Percentiles rank a stretch among this genome's conserved stretches.
Conservation (phyloP, 2,797 vertebrate genomes). For the Aythya fuligula region DNA sequence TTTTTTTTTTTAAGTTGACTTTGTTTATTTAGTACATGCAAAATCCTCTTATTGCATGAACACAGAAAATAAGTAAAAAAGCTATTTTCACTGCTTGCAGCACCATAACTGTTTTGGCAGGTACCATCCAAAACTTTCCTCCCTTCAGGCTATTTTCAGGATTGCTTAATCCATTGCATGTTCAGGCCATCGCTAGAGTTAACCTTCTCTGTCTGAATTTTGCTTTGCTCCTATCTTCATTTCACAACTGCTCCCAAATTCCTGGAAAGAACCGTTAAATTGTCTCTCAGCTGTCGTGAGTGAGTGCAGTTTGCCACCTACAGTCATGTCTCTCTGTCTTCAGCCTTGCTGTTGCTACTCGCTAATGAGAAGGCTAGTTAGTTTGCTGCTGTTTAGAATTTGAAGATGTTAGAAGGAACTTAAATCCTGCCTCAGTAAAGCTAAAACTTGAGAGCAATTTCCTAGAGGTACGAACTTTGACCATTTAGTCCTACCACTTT, state of each 20-base stretch:
- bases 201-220: neutral
- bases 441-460: neutral
- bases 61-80: neutral
- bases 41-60: neutral
- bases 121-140: neutral
- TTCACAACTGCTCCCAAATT: neutral
- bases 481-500: rapidly evolving
- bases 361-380: neutral
- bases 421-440: neutral
- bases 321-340: neutral
- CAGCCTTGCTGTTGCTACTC: neutral
- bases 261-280: neutral
- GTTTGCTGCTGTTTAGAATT: neutral
- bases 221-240: neutral
- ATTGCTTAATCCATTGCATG: neutral
- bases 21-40: neutral
- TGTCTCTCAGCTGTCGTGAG: neutral
- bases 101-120: neutral
- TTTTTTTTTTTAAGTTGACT: neutral
- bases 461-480: neutral
- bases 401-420: neutral
- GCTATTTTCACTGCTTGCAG: neutral
- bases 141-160: neutral
- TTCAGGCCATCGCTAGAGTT: neutral
- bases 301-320: neutral